phyloP scores from a whole-genome alignment of 92 coral and sea anemone species.

The Parazoanthus swiftii region DNA sequence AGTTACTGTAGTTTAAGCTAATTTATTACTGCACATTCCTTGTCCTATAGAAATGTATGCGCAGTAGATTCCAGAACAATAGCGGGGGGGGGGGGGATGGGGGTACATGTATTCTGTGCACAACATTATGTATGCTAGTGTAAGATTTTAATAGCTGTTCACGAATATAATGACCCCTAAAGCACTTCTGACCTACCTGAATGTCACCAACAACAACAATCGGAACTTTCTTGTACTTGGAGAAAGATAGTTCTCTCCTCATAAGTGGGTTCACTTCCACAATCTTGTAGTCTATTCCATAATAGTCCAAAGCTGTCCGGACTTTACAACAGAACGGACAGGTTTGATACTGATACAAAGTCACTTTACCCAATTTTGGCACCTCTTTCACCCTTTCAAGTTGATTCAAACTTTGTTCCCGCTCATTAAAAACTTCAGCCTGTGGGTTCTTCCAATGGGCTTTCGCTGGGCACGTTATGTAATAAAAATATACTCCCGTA shows the following conservation, averaged over 20 bases:
- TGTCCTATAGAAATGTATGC: too few species aligned
- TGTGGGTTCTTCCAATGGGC: conserved; percentile 35
- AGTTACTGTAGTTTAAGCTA: too few species aligned
- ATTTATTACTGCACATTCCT: too few species aligned
- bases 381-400: conserved; percentile 20
- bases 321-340: conserved; percentile 98
- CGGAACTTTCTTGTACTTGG: conserved; percentile 90
- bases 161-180: too few species aligned
- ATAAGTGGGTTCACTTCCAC: conserved; percentile 96
- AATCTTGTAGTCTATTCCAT: conserved; percentile 77
- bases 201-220: conserved; percentile 72
- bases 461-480: conserved; percentile 16
- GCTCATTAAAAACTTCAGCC: conserved; percentile 25
- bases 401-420: conserved; percentile 36
- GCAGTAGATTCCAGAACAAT: too few species aligned
- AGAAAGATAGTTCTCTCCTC: conserved; percentile 82
- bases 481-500: conserved; percentile 26
- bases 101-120: too few species aligned
- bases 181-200: conserved; percentile 54
- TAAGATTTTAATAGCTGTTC: too few species aligned
- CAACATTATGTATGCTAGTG: too few species aligned
- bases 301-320: conserved; percentile 84
- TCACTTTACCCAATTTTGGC: conserved; percentile 49
- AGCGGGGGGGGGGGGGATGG: too few species aligned
- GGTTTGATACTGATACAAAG: conserved; percentile 91